Evolutionary conservation across 1,140 invertebrate species (phyloP), one percentile per base, ranked within the genome.

Genomic region (Brachionus angularis): DNA sequence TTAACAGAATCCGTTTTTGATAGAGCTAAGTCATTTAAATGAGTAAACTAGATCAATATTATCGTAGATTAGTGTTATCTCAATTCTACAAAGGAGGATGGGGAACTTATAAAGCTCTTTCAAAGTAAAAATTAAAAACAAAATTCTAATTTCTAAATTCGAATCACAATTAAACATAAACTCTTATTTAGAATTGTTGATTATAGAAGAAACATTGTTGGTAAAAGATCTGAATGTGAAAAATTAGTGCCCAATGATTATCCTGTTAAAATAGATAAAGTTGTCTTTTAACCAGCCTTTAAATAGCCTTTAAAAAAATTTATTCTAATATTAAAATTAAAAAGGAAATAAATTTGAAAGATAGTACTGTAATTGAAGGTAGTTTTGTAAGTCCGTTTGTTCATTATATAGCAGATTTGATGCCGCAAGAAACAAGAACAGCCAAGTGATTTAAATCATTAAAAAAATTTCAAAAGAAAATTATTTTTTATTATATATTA

Each of bases 51-150:
- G 94, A 97, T 82, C 86, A 89, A 53, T 84, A 95, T 53, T 96
- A 95, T 79, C 84, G 94, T 76, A 89, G 88, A 78, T 85, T 96
- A 77, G 83, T 97, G 23, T 82, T 96, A 39, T 90, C 91, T 1
- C 91, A 91, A 80, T 94, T 96, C 80, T 98, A 97, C 78, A 89
- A 89, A 0, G 91, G 93, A 84, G 93, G 93, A 74, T 98, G 94
- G 94, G 95, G 95, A 5, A 88, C 89, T 75, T 91, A 93, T 5
- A 88, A 94, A 76, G 89, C 90, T 83, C 84, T 97, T 34, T 87
- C 89, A 81, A 88, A 88, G 73, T 72, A 81, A 49, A 8, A 23
- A 18, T 55, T 25, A 50, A 10, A 23, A 23, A 21, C 27, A n/a
- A n/a, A 3, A 27, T 61, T 73, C 39, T 53, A 67, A 23, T 49